Base-by-base conservation (phyloP, 2,113 vertebrate genomes). In the Pao palembangensis region DNA sequence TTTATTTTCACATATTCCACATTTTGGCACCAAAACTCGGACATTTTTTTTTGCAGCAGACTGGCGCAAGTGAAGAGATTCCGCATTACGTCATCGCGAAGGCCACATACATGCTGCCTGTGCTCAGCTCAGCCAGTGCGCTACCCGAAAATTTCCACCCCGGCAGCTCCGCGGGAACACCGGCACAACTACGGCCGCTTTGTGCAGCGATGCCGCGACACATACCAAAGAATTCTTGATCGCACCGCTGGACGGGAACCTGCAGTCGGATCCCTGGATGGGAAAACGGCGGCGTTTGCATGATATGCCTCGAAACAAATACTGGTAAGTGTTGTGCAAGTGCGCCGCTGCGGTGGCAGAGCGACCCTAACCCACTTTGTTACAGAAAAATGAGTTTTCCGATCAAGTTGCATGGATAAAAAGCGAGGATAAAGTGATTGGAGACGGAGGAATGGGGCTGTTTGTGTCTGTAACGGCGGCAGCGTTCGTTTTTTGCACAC, bases 51-150 rank as follows among this genome's bases (percentile, higher is more conserved):
- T 67, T 72, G 58, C 21, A 14, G 18, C 61, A 58, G 55, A 69
- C 67, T 84, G 81, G 81, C 86, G 85, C 77, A 77, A 81, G 75
- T 46, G 79, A 74, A 87, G 88, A 90, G 86, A 87, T 81, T 85
- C 86, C 80, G 88, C 87, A 89, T 91, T 89, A 92, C 91, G 91
- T 92, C 90, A 91, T 77, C 78, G 85, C 42, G 46, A 69, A 87
- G 86, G 78, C 73, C 79, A 80, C 75, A 81, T 48, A 81, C 44
- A 46, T 19, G 87, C 87, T 76, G 81, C 69, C 69, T 65, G 69
- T 60, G 68, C 57, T 81, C 81, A 55, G 80, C 85, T 69, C 79
- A 38, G 73, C 76, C 76, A 80, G 82, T 79, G 82, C 86, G 71
- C 79, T 82, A 64, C 77, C 73, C 69, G 82, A 83, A 88, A 80